Evolutionary conservation across 2,113 vertebrate species (phyloP), one percentile per base, ranked within the genome.

Genomic region (Phrynosoma blainvillii): DNA sequence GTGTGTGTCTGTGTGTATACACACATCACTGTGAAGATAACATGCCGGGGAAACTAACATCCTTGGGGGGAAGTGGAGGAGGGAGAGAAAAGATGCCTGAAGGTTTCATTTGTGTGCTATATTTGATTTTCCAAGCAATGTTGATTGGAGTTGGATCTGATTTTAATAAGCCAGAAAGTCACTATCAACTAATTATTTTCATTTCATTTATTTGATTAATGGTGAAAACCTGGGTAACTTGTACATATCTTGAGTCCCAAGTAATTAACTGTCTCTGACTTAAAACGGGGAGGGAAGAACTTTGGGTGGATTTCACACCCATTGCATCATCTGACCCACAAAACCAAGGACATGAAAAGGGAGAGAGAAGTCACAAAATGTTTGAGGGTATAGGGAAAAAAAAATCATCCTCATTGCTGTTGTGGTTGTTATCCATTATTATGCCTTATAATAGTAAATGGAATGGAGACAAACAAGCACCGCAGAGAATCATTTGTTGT

Each of bases 151-250:
- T 94, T 91, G 90, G 70, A 85, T 84, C 87, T 96, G 95, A 93
- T 96, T 94, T 95, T 93, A 93, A 94, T 94, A 95, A 96, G 92
- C 91, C 91, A 94, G 89, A 95, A 95, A 94, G 93, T 96, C 89
- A 95, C 92, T 92, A 93, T 0, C 78, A 92, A 93, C 91, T 96
- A 96, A 95, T 95, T 95, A 96, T 95, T 96, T 96, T 96, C 92
- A 96, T 92, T 95, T 96, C 91, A 94, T 96, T 96, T 95, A 92
- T 93, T 91, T 95, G 94, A 96, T 96, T 96, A 95, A 96, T 95
- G 90, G 93, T 95, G 92, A 95, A 96, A 96, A 95, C 85, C 94
- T 95, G 93, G 91, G 94, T 92, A 95, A 95, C 77, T 93, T 95
- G 89, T 94, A 92, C 75, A 89, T 93, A 92, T 91, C 91, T 96